Base-by-base conservation (phyloP, 2,797 vertebrate genomes). In the Anguilla anguilla region DNA sequence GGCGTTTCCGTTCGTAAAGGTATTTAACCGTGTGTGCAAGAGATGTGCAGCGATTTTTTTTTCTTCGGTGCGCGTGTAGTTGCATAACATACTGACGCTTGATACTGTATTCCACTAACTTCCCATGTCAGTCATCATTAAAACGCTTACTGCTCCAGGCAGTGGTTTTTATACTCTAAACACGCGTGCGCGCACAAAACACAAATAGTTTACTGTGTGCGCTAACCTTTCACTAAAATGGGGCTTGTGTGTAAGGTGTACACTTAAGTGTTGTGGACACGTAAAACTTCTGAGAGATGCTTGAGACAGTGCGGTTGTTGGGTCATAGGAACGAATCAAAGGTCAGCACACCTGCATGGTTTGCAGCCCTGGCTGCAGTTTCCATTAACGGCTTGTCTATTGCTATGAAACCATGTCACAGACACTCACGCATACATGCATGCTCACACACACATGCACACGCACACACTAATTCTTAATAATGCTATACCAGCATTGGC, bases 1-100 rank as follows among this genome's bases (percentile, higher is more conserved):
- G 0, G 98, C 99, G 87, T 99, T 99, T 93, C 97, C 98, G 53
- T 99, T 99, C 0, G 96, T 99, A 91, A 98, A 99, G 97, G 98
- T 99, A 88, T 2, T 46, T 46, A 4, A 46, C 17, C 17, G 0
- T 49, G 74, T 22, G 17, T 25, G 9, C 43, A 25, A 43, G 77
- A 81, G 39, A 25, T 25, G 5, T 3, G 19, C 0, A 2, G 77
- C 77, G 43, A 25, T 81, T 77, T 31, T 35, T 35, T n/a, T 31
- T 69, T n/a, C 67, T 69, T 39, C 31, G 39, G 72, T 35, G 72
- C 11, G 43, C 11, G 43, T 49, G 1, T 25, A 49, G 15, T 9
- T 49, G 43, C 43, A 25, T 17, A 46, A 49, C 43, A 22, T 49
- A 25, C 43, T 13, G 22, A 1, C 7, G 35, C 35, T 39, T 39